phyloP scores from a whole-genome alignment of 2,113 vertebrate genomes.

The Marmota monax region DNA sequence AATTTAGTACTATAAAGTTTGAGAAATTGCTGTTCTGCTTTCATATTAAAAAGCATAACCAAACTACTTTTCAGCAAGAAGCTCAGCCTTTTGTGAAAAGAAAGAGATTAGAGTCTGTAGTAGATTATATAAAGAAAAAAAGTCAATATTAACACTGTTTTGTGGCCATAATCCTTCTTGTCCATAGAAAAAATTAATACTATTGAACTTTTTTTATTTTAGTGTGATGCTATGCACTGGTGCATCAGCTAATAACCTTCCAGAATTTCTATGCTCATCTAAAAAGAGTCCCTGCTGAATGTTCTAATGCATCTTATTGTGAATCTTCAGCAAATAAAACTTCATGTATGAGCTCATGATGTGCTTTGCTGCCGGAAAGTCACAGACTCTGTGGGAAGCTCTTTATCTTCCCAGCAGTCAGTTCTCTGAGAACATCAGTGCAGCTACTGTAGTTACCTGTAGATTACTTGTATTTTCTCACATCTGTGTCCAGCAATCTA shows the following conservation, averaged over 20 bases:
- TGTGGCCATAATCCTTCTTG: conserved; percentile 63
- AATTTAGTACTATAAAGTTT: conserved; percentile 71
- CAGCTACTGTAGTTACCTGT: conserved; percentile 94
- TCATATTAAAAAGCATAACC: conserved; percentile 70
- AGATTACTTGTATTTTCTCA: conserved; percentile 96
- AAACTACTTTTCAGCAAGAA: conserved; percentile 60
- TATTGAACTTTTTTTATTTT: conserved; percentile 78
- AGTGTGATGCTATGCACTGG: conserved; percentile 86
- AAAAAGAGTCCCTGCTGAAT: conserved; percentile 90
- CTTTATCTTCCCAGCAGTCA: conserved; percentile 99
- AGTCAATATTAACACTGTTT: conserved; percentile 72
- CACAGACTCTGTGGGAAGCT: conserved; percentile 96
- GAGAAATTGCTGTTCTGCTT: conserved; percentile 49
- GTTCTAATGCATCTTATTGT: conserved; percentile 92
- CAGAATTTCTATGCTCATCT: conserved; percentile 87
- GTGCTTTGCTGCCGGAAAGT: conserved; percentile 95
- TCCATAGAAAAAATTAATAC: conserved; percentile 76
- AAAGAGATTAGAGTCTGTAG: conserved; percentile 50
- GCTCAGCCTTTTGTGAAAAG: conserved; percentile 63
- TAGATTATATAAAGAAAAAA: conserved; percentile 73
- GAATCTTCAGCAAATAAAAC: conserved; percentile 93
- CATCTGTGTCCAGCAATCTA: conserved; percentile 94
- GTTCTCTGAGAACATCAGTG: conserved; percentile 95
- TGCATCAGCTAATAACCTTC: conserved; percentile 89
- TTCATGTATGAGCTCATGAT: conserved; percentile 98